These are phyloP conservation scores for Stenoptilia bipunctidactyla DNA, from an alignment of 2,888 invertebrate species.

Conservation along the genomic window DNA sequence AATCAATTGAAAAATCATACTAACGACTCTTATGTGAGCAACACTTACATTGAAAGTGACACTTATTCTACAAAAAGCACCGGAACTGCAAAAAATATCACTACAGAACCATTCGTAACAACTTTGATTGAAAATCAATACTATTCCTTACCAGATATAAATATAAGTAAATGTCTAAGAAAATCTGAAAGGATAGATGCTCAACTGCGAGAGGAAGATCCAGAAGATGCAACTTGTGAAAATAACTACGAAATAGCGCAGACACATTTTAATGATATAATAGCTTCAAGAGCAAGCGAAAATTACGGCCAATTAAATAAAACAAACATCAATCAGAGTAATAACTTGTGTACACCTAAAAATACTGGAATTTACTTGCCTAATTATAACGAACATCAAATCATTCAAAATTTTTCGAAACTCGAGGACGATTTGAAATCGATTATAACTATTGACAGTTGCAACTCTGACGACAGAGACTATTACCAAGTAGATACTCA, in stretches of 20 bases:
- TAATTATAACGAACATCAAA: constrained; percentile 41
- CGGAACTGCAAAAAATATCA: constrained; percentile 54
- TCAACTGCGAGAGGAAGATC: constrained; percentile 71
- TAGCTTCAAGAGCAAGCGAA: constrained; percentile 37
- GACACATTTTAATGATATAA: constrained; percentile 52
- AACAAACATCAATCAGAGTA: constrained; percentile 26
- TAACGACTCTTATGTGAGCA: constrained; percentile 50
- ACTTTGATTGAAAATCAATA: constrained; percentile 76
- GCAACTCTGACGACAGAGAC: constrained; percentile 50
- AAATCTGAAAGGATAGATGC: constrained; percentile 80
- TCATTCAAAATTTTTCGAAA: constrained; percentile 46
- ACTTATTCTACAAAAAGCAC: constrained; percentile 46
- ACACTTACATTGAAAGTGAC: constrained; percentile 51
- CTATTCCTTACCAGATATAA: constrained; percentile 79
- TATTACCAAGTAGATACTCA: constrained; percentile 47
- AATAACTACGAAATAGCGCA: constrained; percentile 58
- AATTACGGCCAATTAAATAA: constrained; percentile 58
- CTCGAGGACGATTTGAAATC: constrained; percentile 63
- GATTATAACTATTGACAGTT: constrained; percentile 56
- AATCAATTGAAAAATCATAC: constrained; percentile 37
- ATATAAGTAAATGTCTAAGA: constrained; percentile 76
- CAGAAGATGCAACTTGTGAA: constrained; percentile 53
- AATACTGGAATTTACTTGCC: constrained; percentile 31
- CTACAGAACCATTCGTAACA: constrained; percentile 61
- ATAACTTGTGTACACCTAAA: constrained; percentile 25